Evolutionary conservation across 2,797 vertebrate genomes (phyloP), one percentile per base, ranked within the genome.

Genomic region (Sitta carolinensis): DNA sequence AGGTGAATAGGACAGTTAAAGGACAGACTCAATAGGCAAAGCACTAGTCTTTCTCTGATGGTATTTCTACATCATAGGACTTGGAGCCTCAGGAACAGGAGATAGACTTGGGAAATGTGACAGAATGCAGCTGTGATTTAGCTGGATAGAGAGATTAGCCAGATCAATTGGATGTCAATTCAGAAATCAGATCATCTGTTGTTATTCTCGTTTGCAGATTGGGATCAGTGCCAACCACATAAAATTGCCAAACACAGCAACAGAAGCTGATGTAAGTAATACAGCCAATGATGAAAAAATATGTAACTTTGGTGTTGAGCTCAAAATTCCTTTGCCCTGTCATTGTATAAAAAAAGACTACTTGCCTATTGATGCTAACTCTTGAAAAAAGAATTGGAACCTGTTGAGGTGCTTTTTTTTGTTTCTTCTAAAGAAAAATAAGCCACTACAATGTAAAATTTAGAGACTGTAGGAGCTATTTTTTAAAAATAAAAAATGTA

Each of bases 191-290:
- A 47, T 95, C 29, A 82, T 81, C 88, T 88, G 29, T 84, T 83
- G 38, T 13, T 81, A 50, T 96, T 91, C 80, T 93, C 58, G 78
- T 95, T 95, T 97, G 26, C 96, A 99, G 99, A 99, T 99, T 95
- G 99, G 99, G 90, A 99, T 99, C 97, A 98, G 98, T 97, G 99
- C 99, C 84, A 98, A 95, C 30, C 99, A 99, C 90, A 90, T 98
- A 95, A 99, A 98, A 94, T 98, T 99, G 96, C 99, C 99, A 52
- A 98, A 98, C 48, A 98, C 98, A 14, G 98, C 98, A 62, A 99
- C 98, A 69, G 99, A 99, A 96, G 97, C 98, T 32, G 99, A 99
- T 96, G 99, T 99, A 96, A 98, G 98, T 89, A 90, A 29, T 19
- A 30, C 2, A 68, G 27, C 23, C 30, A 67, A 7, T 68, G 61